Conservation (phyloP, 2,113 vertebrate genomes). For the Platysteira castanea region DNA sequence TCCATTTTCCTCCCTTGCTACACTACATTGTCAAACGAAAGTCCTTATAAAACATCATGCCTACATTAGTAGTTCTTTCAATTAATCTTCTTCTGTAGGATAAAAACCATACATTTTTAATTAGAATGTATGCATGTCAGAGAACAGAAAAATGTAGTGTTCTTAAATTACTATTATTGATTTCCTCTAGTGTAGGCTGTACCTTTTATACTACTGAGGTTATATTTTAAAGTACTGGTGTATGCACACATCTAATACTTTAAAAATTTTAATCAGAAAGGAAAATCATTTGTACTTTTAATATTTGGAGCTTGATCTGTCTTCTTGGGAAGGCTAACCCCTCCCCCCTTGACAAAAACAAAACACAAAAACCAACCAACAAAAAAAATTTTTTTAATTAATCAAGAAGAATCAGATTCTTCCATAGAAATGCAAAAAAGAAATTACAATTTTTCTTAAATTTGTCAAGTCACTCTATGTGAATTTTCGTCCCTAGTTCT, state of each 20-base stretch:
- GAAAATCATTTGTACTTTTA: not conserved
- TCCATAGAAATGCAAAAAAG: not conserved
- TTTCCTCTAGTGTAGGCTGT: not conserved
- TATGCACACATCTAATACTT: not conserved
- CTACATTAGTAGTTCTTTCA: not conserved
- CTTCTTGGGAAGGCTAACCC: no score
- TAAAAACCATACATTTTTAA: not conserved
- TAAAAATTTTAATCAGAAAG: not conserved
- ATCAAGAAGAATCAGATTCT: not conserved
- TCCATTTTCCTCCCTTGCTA: not conserved
- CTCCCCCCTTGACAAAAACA: no score
- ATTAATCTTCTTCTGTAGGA: not conserved
- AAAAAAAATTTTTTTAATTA: not conserved
- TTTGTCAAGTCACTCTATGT: not conserved
- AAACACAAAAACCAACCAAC: not conserved
- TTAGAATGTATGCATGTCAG: not conserved
- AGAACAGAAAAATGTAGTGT: not conserved
- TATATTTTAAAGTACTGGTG: not conserved
- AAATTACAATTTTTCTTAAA: not conserved
- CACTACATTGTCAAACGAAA: not conserved
- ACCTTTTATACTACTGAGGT: not conserved
- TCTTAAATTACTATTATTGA: not conserved
- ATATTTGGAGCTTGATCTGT: not conserved
- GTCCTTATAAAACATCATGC: not conserved
- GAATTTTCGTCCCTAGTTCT: not conserved